phyloP scores from a whole-genome alignment of 1,140 invertebrate genomes.

The Tigriopus japonicus region DNA sequence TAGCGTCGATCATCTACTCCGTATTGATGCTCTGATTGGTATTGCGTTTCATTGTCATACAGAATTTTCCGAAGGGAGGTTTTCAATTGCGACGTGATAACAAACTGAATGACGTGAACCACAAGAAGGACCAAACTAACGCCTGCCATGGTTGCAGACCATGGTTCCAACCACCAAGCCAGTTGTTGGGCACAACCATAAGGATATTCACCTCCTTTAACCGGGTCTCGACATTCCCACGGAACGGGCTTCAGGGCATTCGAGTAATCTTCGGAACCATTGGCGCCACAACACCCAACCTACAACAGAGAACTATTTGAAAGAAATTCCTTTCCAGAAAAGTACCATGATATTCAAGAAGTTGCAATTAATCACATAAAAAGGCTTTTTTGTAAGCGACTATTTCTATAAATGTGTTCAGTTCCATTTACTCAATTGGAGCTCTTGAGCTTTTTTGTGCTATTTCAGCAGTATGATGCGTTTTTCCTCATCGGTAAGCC shows the following conservation, averaged over 20 bases:
- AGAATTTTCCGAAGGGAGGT: no score
- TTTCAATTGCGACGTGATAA: background rate
- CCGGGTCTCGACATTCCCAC: slow-evolving; percentile 54
- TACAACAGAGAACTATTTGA: slow-evolving; percentile 22
- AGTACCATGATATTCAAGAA: background rate
- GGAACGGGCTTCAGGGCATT: slow-evolving; percentile 50
- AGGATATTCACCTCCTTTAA: slow-evolving; percentile 65
- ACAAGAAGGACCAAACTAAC: slow-evolving; percentile 36
- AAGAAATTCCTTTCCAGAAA: no score
- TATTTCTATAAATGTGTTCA: no score
- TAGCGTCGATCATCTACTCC: no score
- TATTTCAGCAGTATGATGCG: no score
- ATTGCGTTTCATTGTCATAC: no score
- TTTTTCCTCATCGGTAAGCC: no score
- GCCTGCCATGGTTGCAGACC: slow-evolving; percentile 53
- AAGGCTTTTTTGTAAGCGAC: no score
- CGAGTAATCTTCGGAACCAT: slow-evolving; percentile 56
- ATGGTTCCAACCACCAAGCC: slow-evolving; percentile 59
- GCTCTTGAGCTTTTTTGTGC: no score
- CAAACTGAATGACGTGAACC: background rate
- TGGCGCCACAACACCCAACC: slow-evolving; percentile 66
- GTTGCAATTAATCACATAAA: no score
- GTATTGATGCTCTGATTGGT: no score
- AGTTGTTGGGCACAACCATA: slow-evolving; percentile 64
- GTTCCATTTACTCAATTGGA: no score